phyloP scores from a whole-genome alignment of 30 jellyfish, hydroid and myxozoan species.

The Rhopilema esculentum region DNA sequence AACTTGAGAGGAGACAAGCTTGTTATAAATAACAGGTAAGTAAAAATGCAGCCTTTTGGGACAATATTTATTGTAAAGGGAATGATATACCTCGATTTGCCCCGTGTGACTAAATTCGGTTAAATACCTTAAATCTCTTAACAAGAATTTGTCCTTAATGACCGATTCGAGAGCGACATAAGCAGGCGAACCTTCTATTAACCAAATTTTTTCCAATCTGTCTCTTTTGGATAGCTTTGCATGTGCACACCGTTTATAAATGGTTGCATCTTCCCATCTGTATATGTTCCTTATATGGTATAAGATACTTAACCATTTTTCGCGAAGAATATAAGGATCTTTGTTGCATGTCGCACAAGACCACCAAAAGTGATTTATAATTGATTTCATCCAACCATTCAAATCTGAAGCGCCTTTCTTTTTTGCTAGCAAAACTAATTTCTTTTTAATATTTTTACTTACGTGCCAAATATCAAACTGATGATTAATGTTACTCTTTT shows the following conservation, averaged over 20 bases:
- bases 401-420: constrained; percentile 19
- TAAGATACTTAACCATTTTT: constrained; percentile 59
- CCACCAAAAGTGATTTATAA: constrained; percentile 71
- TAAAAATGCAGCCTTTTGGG: constrained; percentile 49
- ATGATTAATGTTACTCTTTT: constrained; percentile 27
- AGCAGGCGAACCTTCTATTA: constrained; percentile 29
- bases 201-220: constrained; percentile 7
- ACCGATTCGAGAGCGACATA: constrained; percentile 17
- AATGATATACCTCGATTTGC: constrained; percentile 38
- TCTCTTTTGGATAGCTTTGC: constrained; percentile 8
- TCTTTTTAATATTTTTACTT: constrained; percentile 32
- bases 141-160: constrained; percentile 34
- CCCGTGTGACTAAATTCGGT: constrained; percentile 56
- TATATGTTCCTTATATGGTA: constrained; percentile 35
- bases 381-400: constrained; percentile 44
- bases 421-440: constrained; percentile 29
- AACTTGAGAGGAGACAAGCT: constrained; percentile 34
- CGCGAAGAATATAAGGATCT: constrained; percentile 13
- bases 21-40: constrained; percentile 12
- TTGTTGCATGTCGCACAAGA: constrained; percentile 56
- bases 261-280: constrained; percentile 42
- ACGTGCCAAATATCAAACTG: constrained; percentile 75
- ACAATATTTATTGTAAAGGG: constrained; percentile 33
- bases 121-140: constrained; percentile 20
- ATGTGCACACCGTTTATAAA: constrained; percentile 26